These are phyloP conservation scores for Pseudochromis fuscus DNA, from an alignment of 2,797 vertebrate genomes.

Conservation along the genomic window DNA sequence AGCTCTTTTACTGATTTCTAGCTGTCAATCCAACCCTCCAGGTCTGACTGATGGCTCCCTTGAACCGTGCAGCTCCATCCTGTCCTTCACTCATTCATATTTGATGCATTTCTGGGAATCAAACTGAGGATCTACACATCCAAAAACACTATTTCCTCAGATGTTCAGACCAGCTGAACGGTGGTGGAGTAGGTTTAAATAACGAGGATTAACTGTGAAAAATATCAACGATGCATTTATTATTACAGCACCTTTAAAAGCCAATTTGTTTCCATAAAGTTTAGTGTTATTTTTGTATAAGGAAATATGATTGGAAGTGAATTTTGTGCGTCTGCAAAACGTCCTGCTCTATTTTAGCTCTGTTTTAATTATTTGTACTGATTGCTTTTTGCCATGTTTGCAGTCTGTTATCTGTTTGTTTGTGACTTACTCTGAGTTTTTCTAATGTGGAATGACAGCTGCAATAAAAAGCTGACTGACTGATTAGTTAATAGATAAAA, in stretches of 20 bases:
- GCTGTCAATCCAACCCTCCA: constrained; percentile 15
- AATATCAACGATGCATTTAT: not conserved
- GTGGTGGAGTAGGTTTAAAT: not conserved
- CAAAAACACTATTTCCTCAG: not conserved
- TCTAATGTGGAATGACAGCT: not conserved
- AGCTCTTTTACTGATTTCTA: constrained; percentile 28
- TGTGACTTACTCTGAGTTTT: not conserved
- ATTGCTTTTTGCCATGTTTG: not conserved
- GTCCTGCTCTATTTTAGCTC: not conserved
- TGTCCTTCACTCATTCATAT: constrained; percentile 25
- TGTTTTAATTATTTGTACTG: not conserved
- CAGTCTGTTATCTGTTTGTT: not conserved
- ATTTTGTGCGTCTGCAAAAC: not conserved
- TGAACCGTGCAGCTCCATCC: constrained; percentile 18
- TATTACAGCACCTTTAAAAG: not conserved
- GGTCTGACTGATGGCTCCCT: constrained; percentile 1
- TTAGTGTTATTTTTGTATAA: too few species aligned
- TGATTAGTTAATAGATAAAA: not conserved
- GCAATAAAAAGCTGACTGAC: too few species aligned
- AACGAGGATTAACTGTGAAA: not conserved
- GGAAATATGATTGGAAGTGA: not conserved
- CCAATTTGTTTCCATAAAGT: not conserved
- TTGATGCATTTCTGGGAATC: constrained; percentile 11
- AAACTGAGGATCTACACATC: not conserved
- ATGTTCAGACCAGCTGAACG: not conserved